Base-by-base conservation (phyloP, 1,140 invertebrate genomes). In the Drosophila pandora region DNA sequence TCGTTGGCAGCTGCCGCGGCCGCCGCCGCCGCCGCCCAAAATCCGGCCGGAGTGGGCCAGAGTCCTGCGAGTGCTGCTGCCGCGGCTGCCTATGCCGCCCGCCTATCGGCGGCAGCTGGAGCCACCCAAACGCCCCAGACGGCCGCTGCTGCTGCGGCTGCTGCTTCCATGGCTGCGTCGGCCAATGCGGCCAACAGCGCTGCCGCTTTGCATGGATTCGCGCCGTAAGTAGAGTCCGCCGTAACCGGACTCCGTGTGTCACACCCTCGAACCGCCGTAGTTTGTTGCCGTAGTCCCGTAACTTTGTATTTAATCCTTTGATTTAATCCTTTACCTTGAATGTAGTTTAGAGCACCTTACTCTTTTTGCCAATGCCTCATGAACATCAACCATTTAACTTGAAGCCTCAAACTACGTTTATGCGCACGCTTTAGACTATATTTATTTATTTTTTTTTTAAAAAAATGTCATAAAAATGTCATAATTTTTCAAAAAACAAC, bases 171-270 rank as follows among this genome's bases (percentile, higher is more conserved):
- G 87, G 85, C 91, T 32, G 91, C 93, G n/a, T 92, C 94, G 84
- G 93, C 94, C 43, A 94, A 95, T 30, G 95, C 95, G 91, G 95
- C 96, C 57, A 94, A 95, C 48, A 94, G 61, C 90, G 92, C 91
- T 79, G 92, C 95, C 61, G 94, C 95, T 90, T 93, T 96, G 90
- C 95, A 96, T 94, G 95, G 96, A 92, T 96, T 96, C 92, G 94
- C 96, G 92, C 95, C 95, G 95, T 96, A 95, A 96, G 95, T 96
- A 94, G 76, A 76, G 79, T 61, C 61, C 56, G 37, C 25, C 62
- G 41, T 48, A 52, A 12, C 43, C 45, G 57, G 43, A 47, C 52
- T 72, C 63, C 60, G 34, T 61, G 48, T 32, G 63, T 69, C 65
- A 69, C 52, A 69, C 41, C 58, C 69, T 71, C 69, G 76, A 48